These are phyloP conservation scores for Eleginops maclovinus DNA, from an alignment of 2,113 vertebrate species.

Conservation along the genomic window DNA sequence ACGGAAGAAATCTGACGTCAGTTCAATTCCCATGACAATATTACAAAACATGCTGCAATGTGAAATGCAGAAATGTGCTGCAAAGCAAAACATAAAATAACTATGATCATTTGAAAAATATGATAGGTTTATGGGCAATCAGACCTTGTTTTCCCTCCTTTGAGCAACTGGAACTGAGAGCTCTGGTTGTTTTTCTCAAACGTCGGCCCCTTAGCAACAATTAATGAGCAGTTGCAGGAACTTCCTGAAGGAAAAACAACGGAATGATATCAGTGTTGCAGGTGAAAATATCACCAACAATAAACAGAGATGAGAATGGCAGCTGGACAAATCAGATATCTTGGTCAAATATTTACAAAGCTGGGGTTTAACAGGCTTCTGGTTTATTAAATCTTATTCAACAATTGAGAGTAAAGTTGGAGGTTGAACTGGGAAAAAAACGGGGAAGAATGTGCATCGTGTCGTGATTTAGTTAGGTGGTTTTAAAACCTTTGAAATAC, in stretches of 20 bases:
- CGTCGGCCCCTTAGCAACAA: conserved; percentile 66
- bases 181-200: conserved; percentile 56
- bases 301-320: conserved; percentile 52
- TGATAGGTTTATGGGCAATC: not conserved
- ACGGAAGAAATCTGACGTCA: conserved; percentile 76
- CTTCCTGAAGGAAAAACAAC: conserved; percentile 80
- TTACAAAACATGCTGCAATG: conserved; percentile 36
- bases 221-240: conserved; percentile 73
- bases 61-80: conserved; percentile 20
- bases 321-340: conserved; percentile 33
- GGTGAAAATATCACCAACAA: conserved; percentile 71
- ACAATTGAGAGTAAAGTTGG: conserved; percentile 18
- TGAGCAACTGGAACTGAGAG: conserved; percentile 28
- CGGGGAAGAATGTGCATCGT: not conserved
- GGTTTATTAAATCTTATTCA: conserved; percentile 19
- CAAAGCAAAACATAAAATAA: conserved; percentile 1
- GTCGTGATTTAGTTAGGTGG: not conserved
- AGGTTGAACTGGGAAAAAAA: not conserved
- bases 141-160: conserved; percentile 7
- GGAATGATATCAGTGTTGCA: conserved; percentile 65
- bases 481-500: not conserved
- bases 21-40: conserved; percentile 63
- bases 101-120: not conserved
- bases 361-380: conserved; percentile 7
- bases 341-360: conserved; percentile 35